Percentiles rank a stretch among this genome's conserved stretches.
These are phyloP conservation scores for Adelosebastes latens DNA, from an alignment of 2,797 vertebrate species.

Conservation along the genomic window DNA sequence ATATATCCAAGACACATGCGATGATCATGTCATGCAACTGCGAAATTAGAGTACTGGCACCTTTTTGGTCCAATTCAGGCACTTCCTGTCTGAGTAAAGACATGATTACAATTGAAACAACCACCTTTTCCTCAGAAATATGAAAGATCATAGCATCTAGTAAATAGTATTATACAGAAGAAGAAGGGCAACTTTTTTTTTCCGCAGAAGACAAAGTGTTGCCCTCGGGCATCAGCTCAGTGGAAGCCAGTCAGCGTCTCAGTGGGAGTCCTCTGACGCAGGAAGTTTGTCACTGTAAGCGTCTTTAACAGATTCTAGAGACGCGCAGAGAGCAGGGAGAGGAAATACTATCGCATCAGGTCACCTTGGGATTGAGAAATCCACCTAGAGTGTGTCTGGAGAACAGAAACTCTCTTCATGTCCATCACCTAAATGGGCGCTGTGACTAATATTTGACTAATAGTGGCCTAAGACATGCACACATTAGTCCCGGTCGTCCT, in stretches of 20 bases:
- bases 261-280: slow-evolving; percentile 43
- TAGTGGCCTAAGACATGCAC: slow-evolving; percentile 37
- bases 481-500: slow-evolving; percentile 45
- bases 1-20: too few relatives aligned
- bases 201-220: neutral
- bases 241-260: slow-evolving; percentile 11
- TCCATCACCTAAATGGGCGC: slow-evolving; percentile 39
- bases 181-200: neutral
- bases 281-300: neutral
- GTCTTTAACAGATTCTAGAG: neutral
- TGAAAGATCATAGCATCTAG: neutral
- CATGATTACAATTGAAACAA: too few relatives aligned
- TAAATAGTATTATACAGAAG: neutral
- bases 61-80: neutral
- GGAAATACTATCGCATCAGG: slow-evolving; percentile 38
- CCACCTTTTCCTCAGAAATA: neutral
- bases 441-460: slow-evolving; percentile 83
- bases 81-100: neutral
- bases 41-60: neutral
- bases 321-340: neutral
- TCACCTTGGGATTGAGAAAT: slow-evolving; percentile 49
- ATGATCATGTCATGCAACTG: neutral
- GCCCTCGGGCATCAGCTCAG: slow-evolving; percentile 26
- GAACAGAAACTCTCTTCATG: slow-evolving; percentile 51
- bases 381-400: slow-evolving; percentile 31